Base-by-base conservation (phyloP, 2,113 vertebrate species). In the Etheostoma spectabile region DNA sequence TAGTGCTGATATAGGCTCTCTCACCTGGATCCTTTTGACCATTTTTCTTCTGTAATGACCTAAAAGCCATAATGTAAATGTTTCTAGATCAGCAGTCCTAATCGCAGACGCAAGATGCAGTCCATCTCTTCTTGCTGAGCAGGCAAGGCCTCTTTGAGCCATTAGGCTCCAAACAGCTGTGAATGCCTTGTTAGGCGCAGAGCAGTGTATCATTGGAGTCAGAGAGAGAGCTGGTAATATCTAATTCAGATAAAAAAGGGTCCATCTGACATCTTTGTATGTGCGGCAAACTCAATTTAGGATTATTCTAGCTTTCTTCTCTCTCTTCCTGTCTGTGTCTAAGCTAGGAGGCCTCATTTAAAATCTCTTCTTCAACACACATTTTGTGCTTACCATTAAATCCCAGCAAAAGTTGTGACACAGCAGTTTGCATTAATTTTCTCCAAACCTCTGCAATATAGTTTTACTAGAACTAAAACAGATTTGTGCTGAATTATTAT, bases 131-230 rank as follows among this genome's bases (percentile, higher is more conserved):
- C 89, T 83, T 89, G 85, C 89, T 91, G 88, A 89, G 83, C 76
- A 84, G 73, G 81, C 88, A 89, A 85, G 89, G 69, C 84, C 86
- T 89, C 82, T 82, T 72, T 83, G 74, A 90, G 87, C 87, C 82
- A 86, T 86, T 75, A 84, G 73, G 69, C 74, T 83, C 69, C 87
- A 82, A 87, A 84, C 88, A 87, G 68, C 79, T 86, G 88, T 74
- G 82, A 82, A 82, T 64, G 78, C 74, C 85, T 82, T 64, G 42
- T 84, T 85, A 84, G 74, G 81, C 13, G 8, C 84, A 82, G 77
- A 80, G 77, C 82, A 69, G 74, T 82, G 77, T 80, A 84, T 73
- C 83, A 67, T 10, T 80, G 73, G 70, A 79, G 62, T 74, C 48
- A 79, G 45, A 51, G 42, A 80, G 72, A 71, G 49, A 74, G 61